phyloP scores from a whole-genome alignment of 2,113 vertebrate genomes.

The Scophthalmus maximus region DNA sequence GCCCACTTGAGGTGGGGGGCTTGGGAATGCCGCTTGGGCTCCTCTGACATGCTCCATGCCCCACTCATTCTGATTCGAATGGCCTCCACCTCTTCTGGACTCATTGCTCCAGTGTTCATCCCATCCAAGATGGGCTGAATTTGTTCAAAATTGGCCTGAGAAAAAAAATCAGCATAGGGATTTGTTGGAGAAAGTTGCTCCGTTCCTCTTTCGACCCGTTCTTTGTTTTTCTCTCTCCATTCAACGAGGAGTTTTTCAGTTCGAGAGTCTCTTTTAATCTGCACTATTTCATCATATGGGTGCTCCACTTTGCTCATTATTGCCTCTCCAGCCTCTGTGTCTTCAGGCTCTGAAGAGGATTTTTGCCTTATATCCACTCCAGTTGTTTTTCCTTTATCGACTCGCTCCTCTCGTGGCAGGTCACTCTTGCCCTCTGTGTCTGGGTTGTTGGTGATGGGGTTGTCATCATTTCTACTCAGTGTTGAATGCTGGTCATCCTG shows the following conservation, averaged over 20 bases:
- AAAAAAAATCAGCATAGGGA: constrained; percentile 15
- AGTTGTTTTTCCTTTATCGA: no score
- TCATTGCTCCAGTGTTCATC: constrained; percentile 39
- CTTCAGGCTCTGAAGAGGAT: background rate
- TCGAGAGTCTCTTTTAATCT: constrained; percentile 54
- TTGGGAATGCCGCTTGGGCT: constrained; percentile 75
- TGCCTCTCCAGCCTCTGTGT: constrained; percentile 11
- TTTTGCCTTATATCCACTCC: background rate
- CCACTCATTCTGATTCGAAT: constrained; percentile 67
- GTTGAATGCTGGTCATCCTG: constrained; percentile 17
- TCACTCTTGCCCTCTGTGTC: background rate
- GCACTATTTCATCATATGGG: constrained; percentile 20
- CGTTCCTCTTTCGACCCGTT: background rate
- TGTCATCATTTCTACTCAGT: constrained; percentile 16
- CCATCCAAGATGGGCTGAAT: constrained; percentile 48
- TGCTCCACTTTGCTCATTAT: constrained; percentile 26
- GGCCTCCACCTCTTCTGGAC: constrained; percentile 70
- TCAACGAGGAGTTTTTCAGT: constrained; percentile 73
- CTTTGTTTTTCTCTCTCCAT: constrained; percentile 68
- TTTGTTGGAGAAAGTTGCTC: constrained; percentile 1
- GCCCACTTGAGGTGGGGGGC: constrained; percentile 83
- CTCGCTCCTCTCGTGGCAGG: background rate
- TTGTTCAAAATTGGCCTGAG: constrained; percentile 27
- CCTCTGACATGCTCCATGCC: constrained; percentile 58
- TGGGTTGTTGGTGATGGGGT: constrained; percentile 1